phyloP scores from a whole-genome alignment of 2,797 vertebrate species.

The Bradypodion pumilum region DNA sequence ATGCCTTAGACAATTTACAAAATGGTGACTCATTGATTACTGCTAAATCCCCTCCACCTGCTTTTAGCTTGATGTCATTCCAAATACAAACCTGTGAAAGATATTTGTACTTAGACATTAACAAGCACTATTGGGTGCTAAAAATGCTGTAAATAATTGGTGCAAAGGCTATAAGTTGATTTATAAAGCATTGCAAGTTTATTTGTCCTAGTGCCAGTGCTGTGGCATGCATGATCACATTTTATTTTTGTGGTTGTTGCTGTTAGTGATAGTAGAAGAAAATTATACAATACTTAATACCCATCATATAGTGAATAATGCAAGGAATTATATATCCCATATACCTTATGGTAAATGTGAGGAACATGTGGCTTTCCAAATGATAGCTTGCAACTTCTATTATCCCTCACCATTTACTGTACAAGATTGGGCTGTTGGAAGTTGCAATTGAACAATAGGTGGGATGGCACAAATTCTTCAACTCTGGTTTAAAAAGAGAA shows the following conservation, averaged over 20 bases:
- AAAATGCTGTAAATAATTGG: neutral
- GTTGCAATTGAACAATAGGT: neutral
- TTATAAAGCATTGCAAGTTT: neutral
- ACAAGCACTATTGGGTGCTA: neutral
- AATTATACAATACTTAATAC: neutral
- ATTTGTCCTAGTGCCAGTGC: neutral
- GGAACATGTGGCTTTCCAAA: neutral
- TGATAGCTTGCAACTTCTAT: neutral
- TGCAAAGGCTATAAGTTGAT: neutral
- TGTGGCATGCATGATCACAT: neutral
- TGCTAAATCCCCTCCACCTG: neutral
- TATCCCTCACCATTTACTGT: neutral
- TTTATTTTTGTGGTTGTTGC: neutral
- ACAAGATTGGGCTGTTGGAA: neutral
- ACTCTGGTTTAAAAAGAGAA: neutral
- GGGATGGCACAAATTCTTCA: neutral
- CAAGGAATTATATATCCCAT: neutral
- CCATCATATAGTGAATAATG: neutral
- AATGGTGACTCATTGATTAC: neutral
- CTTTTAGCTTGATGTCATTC: neutral
- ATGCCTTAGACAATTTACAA: neutral
- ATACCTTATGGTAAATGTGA: neutral
- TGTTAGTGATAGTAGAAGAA: neutral
- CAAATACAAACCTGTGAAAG: neutral
- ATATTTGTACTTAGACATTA: neutral